Conservation (phyloP, 2,797 vertebrate genomes). For the Allobates femoralis region DNA sequence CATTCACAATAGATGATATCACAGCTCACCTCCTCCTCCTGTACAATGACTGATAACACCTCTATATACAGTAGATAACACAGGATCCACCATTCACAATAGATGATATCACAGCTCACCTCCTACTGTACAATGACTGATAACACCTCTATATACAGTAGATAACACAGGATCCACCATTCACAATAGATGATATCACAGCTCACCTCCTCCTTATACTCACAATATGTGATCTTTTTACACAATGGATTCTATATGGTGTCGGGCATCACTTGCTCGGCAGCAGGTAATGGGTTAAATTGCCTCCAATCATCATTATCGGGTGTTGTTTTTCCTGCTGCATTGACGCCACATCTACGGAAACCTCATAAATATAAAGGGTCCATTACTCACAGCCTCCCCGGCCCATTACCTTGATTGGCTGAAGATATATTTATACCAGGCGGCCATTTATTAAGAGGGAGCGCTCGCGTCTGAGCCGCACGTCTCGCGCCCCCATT, state of each 20-base stretch:
- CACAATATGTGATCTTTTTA: too few species aligned
- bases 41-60: too few species aligned
- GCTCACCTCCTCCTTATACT: too few species aligned
- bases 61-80: too few species aligned
- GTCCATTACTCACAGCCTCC: slow-evolving; percentile 54
- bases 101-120: too few species aligned
- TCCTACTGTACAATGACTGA: too few species aligned
- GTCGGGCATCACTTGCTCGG: background rate
- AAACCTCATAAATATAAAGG: slow-evolving; percentile 71
- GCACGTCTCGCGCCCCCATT: background rate
- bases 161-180: too few species aligned
- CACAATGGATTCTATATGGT: background rate
- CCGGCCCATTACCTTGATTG: slow-evolving; percentile 55
- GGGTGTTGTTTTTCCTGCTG: background rate
- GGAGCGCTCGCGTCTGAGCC: background rate
- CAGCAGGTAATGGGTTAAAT: slow-evolving; percentile 38
- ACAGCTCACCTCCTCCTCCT: too few species aligned
- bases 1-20: too few species aligned
- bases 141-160: too few species aligned
- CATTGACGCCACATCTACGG: slow-evolving; percentile 61
- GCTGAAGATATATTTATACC: slow-evolving; percentile 29
- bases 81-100: too few species aligned
- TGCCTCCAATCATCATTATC: slow-evolving; percentile 13
- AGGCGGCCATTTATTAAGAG: slow-evolving; percentile 30
- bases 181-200: too few species aligned